These are phyloP conservation scores for Trissonchulus latispiculum DNA, from an alignment of 2,888 invertebrate genomes.

Conservation along the genomic window DNA sequence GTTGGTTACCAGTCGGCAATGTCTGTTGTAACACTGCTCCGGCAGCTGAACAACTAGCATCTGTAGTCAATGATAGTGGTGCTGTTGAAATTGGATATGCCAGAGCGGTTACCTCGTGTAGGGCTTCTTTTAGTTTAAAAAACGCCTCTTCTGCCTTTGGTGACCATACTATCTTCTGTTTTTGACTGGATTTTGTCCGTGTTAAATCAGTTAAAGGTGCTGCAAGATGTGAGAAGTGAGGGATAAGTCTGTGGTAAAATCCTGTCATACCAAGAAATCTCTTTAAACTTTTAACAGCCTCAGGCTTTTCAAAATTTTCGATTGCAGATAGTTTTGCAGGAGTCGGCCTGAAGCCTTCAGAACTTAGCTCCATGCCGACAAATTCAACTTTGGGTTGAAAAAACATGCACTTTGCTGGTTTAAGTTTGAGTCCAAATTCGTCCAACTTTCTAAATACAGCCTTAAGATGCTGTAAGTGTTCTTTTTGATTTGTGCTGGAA, in stretches of 20 bases:
- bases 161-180: not conserved
- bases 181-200: not conserved
- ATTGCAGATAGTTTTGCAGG: slow-evolving; percentile 1
- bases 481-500: not conserved
- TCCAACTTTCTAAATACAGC: not conserved
- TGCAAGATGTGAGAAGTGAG: slow-evolving; percentile 4
- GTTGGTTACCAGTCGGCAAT: not conserved
- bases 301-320: not conserved
- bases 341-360: not conserved
- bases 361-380: not conserved
- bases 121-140: not conserved
- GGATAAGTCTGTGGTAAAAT: slow-evolving; percentile 11
- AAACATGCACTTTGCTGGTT: not conserved
- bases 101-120: not conserved
- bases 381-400: slow-evolving; percentile 5
- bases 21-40: slow-evolving; percentile 14
- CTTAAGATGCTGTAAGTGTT: not conserved
- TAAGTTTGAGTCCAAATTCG: not conserved
- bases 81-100: not conserved
- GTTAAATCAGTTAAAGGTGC: slow-evolving; percentile 17
- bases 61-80: slow-evolving; percentile 3
- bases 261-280: slow-evolving; percentile 1
- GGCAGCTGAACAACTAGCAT: not conserved
- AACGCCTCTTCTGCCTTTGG: not conserved
- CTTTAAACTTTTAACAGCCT: not conserved